Evolutionary conservation across 2,797 vertebrate species (phyloP).

Genomic region (Ctenopoma multispine): DNA sequence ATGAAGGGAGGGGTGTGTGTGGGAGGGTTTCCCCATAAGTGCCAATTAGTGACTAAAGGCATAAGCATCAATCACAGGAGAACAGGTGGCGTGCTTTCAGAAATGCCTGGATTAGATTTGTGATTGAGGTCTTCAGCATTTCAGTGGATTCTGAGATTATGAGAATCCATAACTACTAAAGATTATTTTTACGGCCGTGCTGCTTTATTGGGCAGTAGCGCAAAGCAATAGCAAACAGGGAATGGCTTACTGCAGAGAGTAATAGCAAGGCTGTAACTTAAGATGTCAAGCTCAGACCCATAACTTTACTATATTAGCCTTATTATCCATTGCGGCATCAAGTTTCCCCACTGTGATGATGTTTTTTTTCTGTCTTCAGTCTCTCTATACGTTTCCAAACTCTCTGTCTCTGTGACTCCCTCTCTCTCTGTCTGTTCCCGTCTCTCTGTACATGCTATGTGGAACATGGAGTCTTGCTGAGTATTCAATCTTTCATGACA

Average conservation of each 20-base stretch:
- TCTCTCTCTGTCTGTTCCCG: conserved; percentile 36
- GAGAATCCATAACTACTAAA: conserved; percentile 66
- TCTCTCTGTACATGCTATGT: conserved; percentile 61
- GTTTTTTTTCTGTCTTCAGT: conserved; percentile 45
- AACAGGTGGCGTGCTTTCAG: conserved; percentile 59
- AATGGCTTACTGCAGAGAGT: conserved; percentile 45
- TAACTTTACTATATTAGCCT: conserved; percentile 61
- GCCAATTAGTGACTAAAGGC: conserved; percentile 70
- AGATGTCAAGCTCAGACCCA: conserved; percentile 57
- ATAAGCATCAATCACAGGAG: conserved; percentile 61
- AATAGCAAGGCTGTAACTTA: conserved; percentile 51
- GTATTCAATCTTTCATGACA: conserved; percentile 73
- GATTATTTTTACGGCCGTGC: conserved; percentile 63
- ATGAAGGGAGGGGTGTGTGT: conserved; percentile 45
- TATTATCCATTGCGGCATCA: conserved; percentile 58
- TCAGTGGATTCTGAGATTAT: conserved; percentile 60
- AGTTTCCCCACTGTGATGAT: conserved; percentile 46
- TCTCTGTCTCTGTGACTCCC: conserved; percentile 34
- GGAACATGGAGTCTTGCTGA: conserved; percentile 68
- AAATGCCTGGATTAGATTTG: conserved; percentile 48
- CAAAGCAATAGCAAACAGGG: conserved; percentile 47
- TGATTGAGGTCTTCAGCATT: conserved; percentile 51
- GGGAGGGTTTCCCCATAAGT: conserved; percentile 72
- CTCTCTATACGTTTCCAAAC: conserved; percentile 28
- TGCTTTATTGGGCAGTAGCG: conserved; percentile 60